Evolutionary conservation across 2,797 vertebrate species (phyloP), one percentile per base, ranked within the genome.

Genomic region (Emydoidea blandingii): DNA sequence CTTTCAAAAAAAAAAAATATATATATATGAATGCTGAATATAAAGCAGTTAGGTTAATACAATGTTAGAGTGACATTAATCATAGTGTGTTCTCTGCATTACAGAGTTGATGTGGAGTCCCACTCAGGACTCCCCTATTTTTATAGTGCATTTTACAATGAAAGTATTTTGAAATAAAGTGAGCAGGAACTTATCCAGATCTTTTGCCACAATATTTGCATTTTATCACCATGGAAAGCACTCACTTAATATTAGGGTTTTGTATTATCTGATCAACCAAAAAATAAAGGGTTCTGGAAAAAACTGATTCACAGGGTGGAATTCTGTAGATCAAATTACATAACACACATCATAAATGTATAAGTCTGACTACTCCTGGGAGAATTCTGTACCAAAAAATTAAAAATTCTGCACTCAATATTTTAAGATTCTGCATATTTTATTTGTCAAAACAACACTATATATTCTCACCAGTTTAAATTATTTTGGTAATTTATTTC

Each of bases 261-360:
- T 92, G 90, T 92, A 84, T 59, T 21, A 29, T 68, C 49, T 92
- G 85, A 83, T 49, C 44, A 78, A 16, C 74, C 44, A 49, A 78
- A 29, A 74, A 74, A 16, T 15, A 31, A 49, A 16, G 34, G 29
- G 29, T 49, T 79, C n/a, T 23, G 16, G 49, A 47, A 44, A 83
- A 49, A 37, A 15, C 10, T 47, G 29, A 57, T 41, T 41, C 23
- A 41, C 85, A 91, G 12, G 52, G 57, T 53, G 81, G 68, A 86
- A 95, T 93, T 93, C 86, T 81, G 18, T 23, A 93, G 81, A 94
- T 92, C 79, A 94, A 96, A 82, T 83, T 31, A 37, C 83, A 96
- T 88, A 88, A 94, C 83, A 76, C 59, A 34, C 83, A 95, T 90
- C 89, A 94, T 76, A 72, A 72, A 72, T 23, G n/a, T 41, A 23